Evolutionary conservation across 2,888 invertebrate genomes (phyloP), one percentile per base, ranked within the genome.

Genomic region (Pterobdella sp.): DNA sequence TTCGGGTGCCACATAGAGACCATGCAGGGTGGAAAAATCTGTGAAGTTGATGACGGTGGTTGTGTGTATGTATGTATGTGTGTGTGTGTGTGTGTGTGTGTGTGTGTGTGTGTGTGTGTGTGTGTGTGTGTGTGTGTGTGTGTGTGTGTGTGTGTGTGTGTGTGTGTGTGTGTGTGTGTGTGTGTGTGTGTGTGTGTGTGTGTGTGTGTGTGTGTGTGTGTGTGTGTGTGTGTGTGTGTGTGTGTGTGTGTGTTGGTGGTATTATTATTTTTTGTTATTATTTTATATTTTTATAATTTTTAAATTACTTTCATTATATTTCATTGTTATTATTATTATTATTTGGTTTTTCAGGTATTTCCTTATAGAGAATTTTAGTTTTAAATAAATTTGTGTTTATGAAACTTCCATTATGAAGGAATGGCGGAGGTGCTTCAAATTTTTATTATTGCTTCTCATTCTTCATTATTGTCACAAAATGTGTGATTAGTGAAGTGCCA

Each of bases 151-250:
- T 22, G n/a, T 18, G n/a, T 22, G 35, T 67, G 35, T 34, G 68
- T 67, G 35, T 34, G 35, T 67, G 68, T 67, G 35, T 67, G 35
- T 67, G 35, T 67, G 35, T 32, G 35, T 67, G 68, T 67, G 68
- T 34, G 68, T 67, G 68, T 34, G 68, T 67, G 35, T 67, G 68
- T 34, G 68, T 67, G 68, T 34, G 68, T 67, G 35, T 67, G 68
- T 31, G 35, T 67, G 68, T 67, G 68, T 67, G 35, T 67, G 68
- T 67, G 68, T 67, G 68, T 67, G 35, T 34, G 68, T 67, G 68
- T 34, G 68, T 34, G 68, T 34, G 68, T 67, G 35, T 34, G 68
- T 67, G 35, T 34, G 68, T 67, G 35, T 67, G 68, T 67, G 68
- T 67, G 68, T 67, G 68, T 67, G 68, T 34, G 68, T 49, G 52